Evolutionary conservation across 1,140 invertebrate genomes (phyloP).

Genomic region (Octopus sinensis): DNA sequence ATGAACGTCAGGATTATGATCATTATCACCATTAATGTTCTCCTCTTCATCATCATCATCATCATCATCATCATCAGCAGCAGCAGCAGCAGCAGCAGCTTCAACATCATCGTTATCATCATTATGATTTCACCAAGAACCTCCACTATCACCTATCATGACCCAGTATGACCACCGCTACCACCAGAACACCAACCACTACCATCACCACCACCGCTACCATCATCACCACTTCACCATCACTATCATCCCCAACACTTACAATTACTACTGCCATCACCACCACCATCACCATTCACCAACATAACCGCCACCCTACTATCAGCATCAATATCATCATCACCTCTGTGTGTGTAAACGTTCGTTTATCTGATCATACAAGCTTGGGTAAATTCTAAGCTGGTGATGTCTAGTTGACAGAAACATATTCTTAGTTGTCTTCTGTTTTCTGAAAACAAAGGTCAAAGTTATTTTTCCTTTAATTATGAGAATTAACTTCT

Average conservation of each 20-base stretch:
- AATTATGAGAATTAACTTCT: no score
- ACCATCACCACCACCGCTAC: constrained; percentile 7
- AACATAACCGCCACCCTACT: no score
- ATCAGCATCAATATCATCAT: no score
- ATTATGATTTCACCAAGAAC: background rate
- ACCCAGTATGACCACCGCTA: background rate
- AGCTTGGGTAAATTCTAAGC: no score
- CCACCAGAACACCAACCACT: background rate
- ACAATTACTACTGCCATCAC: background rate
- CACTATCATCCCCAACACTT: background rate
- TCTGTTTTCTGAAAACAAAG: no score
- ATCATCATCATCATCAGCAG: background rate
- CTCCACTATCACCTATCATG: background rate
- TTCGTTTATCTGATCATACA: no score
- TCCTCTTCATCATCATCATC: no score
- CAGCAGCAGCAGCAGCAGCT: background rate
- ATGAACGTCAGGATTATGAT: background rate
- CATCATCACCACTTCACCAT: no score
- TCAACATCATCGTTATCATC: background rate
- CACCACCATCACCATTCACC: background rate
- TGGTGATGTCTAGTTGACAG: no score
- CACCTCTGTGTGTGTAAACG: no score
- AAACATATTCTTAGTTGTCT: no score
- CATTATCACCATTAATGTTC: background rate
- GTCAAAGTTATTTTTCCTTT: no score